phyloP scores from a whole-genome alignment of 2,113 vertebrate species.

The Microcebus tavaratra region DNA sequence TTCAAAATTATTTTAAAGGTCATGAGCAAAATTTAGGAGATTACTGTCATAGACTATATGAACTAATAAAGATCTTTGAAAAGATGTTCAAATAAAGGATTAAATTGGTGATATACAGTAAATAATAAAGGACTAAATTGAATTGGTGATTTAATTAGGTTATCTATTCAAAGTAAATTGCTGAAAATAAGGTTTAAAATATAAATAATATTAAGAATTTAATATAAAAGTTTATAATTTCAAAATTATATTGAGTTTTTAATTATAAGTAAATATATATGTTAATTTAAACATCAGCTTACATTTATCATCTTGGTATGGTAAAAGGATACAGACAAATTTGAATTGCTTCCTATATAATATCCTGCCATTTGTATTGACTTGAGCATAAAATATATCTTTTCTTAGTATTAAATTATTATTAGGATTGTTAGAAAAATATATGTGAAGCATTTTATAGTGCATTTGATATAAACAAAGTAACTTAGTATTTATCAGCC shows the following conservation, averaged over 20 bases:
- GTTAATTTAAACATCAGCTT: neutral
- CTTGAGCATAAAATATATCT: neutral
- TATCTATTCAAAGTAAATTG: neutral
- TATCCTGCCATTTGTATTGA: neutral
- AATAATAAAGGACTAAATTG: neutral
- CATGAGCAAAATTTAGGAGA: neutral
- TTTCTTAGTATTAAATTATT: neutral
- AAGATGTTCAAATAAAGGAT: neutral
- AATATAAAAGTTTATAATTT: neutral
- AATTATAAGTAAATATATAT: neutral
- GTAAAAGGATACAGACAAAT: neutral
- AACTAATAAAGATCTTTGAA: neutral
- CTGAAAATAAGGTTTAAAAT: neutral
- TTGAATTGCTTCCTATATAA: neutral
- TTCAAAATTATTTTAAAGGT: neutral
- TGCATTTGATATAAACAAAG: neutral
- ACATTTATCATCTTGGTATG: neutral
- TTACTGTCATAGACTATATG: neutral
- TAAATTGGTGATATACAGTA: neutral
- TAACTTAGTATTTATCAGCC: neutral
- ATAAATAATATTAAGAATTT: neutral
- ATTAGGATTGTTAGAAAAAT: neutral
- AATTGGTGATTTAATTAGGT: neutral
- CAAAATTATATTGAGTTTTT: neutral
- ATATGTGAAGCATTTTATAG: neutral